Conservation (phyloP, 2,113 vertebrate genomes). For the Plecotus auritus region DNA sequence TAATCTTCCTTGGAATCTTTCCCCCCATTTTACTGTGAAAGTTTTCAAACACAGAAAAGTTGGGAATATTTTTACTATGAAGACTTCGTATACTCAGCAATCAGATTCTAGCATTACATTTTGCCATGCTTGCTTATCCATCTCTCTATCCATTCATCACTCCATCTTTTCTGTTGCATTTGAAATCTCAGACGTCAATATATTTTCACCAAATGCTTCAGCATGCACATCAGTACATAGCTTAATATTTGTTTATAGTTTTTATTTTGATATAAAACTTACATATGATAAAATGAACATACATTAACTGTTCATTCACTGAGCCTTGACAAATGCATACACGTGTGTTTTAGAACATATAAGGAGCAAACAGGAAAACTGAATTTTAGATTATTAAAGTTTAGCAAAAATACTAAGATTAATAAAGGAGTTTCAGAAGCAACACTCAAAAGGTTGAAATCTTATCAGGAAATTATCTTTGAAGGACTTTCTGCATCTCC, state of each 20-base stretch:
- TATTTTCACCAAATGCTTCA: background rate
- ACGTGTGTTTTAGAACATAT: background rate
- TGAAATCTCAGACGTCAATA: background rate
- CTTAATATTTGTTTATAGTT: background rate
- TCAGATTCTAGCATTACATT: background rate
- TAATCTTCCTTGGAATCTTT: background rate
- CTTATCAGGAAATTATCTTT: background rate
- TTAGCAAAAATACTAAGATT: background rate
- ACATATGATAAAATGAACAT: background rate
- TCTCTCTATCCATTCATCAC: background rate
- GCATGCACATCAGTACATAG: background rate
- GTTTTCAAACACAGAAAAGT: background rate
- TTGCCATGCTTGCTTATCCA: background rate
- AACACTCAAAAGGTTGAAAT: background rate
- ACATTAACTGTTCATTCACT: background rate
- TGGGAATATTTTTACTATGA: background rate
- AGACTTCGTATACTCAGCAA: background rate
- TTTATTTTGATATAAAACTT: background rate
- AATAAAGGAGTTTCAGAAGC: background rate
- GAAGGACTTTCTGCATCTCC: background rate
- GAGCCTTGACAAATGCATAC: background rate
- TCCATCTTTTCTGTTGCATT: background rate
- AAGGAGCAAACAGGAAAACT: background rate
- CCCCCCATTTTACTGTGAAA: background rate
- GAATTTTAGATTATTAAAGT: background rate